These are phyloP conservation scores for Axea sp. DNA, from an alignment of 2,888 invertebrate species.

Conservation along the genomic window DNA sequence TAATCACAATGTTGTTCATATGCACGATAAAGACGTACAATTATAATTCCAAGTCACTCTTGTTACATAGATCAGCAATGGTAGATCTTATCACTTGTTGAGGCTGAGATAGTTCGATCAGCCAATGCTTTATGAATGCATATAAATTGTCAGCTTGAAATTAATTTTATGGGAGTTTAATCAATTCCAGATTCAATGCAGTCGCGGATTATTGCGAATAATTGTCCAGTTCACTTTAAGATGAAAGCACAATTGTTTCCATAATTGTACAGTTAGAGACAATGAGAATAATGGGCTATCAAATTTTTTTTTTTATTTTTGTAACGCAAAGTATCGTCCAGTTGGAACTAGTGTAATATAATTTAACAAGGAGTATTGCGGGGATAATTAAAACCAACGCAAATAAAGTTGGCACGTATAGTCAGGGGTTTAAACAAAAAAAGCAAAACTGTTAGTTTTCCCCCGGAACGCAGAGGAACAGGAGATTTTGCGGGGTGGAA, in stretches of 20 bases:
- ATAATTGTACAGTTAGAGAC: conserved; percentile 53
- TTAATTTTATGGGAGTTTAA: conserved; percentile 22
- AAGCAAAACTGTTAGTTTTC: too few species aligned
- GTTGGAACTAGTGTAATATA: too few species aligned
- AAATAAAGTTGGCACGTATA: too few species aligned
- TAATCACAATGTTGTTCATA: conserved; percentile 57
- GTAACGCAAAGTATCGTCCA: too few species aligned
- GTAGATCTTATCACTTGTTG: conserved; percentile 51
- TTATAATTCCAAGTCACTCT: conserved; percentile 58
- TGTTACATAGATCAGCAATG: conserved; percentile 50
- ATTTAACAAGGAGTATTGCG: too few species aligned
- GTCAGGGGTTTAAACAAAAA: too few species aligned
- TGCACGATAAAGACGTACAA: conserved; percentile 63
- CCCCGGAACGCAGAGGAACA: too few species aligned
- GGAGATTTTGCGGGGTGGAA: too few species aligned
- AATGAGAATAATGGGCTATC: too few species aligned
- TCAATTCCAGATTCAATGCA: conserved; percentile 48
- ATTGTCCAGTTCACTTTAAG: conserved; percentile 31
- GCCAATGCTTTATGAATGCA: conserved; percentile 28
- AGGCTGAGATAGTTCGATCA: conserved; percentile 7
- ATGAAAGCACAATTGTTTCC: conserved; percentile 53
- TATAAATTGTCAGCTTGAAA: conserved; percentile 1
- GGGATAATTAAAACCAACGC: too few species aligned
- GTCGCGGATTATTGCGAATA: conserved; percentile 53
- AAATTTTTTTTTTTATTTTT: too few species aligned